Evolutionary conservation across 2,113 vertebrate genomes (phyloP).

Genomic region (Merops nubicus): DNA sequence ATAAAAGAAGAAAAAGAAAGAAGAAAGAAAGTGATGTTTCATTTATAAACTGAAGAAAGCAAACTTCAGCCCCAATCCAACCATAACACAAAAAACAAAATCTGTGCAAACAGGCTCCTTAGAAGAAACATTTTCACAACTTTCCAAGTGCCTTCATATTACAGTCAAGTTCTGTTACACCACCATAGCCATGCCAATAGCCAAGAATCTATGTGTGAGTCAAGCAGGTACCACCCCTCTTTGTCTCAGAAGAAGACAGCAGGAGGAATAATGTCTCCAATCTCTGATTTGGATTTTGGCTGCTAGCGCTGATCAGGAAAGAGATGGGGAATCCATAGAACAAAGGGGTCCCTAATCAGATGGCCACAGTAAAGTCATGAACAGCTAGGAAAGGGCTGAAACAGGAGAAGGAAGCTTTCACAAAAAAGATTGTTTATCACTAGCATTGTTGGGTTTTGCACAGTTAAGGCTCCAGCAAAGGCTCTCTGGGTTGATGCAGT

Average conservation of each 20-base stretch:
- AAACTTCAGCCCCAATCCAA: neutral
- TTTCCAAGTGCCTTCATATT: neutral
- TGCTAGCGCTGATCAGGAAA: neutral
- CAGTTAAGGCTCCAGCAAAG: neutral
- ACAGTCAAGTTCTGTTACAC: neutral
- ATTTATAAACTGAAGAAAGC: neutral
- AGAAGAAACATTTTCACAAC: neutral
- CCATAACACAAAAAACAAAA: neutral
- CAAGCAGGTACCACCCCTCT: neutral
- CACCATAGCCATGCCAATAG: neutral
- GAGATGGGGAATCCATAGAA: neutral
- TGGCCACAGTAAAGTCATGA: neutral
- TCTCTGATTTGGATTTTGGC: neutral
- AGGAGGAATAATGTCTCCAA: neutral
- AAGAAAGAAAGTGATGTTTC: neutral
- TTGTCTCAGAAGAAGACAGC: neutral
- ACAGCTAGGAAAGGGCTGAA: neutral
- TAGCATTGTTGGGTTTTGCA: neutral
- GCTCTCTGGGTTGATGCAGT: neutral
- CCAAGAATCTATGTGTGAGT: neutral
- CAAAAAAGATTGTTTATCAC: neutral
- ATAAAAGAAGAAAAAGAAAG: too few relatives aligned
- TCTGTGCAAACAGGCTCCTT: neutral
- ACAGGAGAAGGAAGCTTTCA: neutral
- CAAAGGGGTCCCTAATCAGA: neutral